Base-by-base conservation (phyloP, 2,888 invertebrate species). In the Rhopalosiphum nymphaeae region DNA sequence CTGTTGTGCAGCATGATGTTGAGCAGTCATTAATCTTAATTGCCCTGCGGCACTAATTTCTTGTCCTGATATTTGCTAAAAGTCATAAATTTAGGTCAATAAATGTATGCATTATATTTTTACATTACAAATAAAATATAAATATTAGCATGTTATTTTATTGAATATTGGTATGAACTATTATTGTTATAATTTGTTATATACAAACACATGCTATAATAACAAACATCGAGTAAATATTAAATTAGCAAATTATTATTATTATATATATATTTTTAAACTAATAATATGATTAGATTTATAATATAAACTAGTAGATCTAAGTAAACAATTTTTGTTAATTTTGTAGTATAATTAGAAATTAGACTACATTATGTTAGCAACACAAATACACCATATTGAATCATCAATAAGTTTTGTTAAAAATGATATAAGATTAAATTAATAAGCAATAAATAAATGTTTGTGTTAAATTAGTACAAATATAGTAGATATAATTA, bases 1-100 rank as follows among this genome's bases (percentile, higher is more conserved):
- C 94, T 61, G 95, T 95, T 97, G 96, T 9, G 97, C 96, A 1
- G 97, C 97, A 95, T 97, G 97, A 95, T 98, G 98, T 95, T 98
- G 98, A 11, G 98, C 98, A 2, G 98, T 98, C 98, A 98, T 98
- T 95, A 98, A 96, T 95, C 98, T 97, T 95, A 96, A 95, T 95
- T 96, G 96, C 25, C 96, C 96, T 95, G 96, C 96, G 10, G 96
- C 96, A 94, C 96, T 96, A n/a, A 96, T 96, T 90, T 96, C 96
- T 7, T 94, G 94, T 9, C 92, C 92, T 26, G 94, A 56, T 67
- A 95, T 94, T 44, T 94, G 93, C 94, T 95, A 84, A 21, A 92
- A 56, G 26, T 36, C 13, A 78, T 49, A 91, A 36, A 53, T 78
- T 93, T 44, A 88, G 42, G 56, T 16, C 9, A 42, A 87, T 26